A percentile compares a stretch with the other conserved stretches of the same genome.
phyloP scores from a whole-genome alignment of 64 coral and sea anemone species.

The Pachyseris speciosa region DNA sequence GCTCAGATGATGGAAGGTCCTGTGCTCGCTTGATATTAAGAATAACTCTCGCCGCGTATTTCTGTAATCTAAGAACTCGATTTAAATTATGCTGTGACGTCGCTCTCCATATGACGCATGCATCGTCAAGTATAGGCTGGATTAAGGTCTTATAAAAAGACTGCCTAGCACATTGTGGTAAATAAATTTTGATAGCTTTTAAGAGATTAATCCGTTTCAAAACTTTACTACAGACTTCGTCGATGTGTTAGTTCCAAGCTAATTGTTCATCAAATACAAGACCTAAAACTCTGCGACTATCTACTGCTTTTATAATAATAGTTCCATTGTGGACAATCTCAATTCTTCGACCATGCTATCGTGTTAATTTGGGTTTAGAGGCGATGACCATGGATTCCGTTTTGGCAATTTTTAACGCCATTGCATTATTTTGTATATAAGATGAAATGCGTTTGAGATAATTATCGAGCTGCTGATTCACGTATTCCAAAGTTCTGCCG shows the following conservation, averaged over 20 bases:
- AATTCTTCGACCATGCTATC: not conserved
- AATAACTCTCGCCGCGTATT: not conserved
- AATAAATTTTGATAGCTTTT: too few species aligned
- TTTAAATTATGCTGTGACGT: not conserved
- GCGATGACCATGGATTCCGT: slow-evolving; percentile 1
- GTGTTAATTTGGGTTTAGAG: slow-evolving; percentile 8
- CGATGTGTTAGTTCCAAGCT: not conserved
- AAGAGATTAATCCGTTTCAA: too few species aligned
- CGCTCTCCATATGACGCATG: not conserved
- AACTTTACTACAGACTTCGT: too few species aligned
- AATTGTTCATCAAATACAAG: not conserved
- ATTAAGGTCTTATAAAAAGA: too few species aligned
- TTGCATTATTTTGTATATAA: not conserved
- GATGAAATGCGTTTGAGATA: not conserved
- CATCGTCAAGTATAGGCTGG: too few species aligned
- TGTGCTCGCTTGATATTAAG: slow-evolving; percentile 18
- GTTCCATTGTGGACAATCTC: not conserved
- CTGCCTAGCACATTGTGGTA: too few species aligned
- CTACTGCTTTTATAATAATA: not conserved
- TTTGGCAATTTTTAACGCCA: not conserved
- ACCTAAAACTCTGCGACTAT: not conserved
- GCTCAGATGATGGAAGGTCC: not conserved
- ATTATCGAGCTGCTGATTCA: not conserved
- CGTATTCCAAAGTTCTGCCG: slow-evolving; percentile 3
- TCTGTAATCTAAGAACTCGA: not conserved